phyloP scores from a whole-genome alignment of 2,888 invertebrate species.

The Lymantria monacha region DNA sequence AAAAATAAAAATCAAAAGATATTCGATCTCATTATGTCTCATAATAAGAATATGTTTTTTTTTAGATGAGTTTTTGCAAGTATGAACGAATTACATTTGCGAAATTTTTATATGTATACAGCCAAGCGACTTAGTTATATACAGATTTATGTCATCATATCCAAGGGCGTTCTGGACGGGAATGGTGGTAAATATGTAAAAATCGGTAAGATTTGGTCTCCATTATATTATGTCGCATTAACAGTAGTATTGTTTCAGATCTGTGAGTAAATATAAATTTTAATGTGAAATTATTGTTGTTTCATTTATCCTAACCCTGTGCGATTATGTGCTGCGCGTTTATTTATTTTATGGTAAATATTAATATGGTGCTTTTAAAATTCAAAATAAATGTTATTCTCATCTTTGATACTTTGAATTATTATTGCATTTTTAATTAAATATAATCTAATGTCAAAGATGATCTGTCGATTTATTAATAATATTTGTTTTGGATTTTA shows the following conservation, averaged over 20 bases:
- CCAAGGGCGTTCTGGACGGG: slow-evolving; percentile 24
- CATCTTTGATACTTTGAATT: too few species aligned
- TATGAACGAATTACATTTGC: slow-evolving; percentile 39
- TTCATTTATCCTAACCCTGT: slow-evolving; percentile 58
- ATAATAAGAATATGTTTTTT: not conserved
- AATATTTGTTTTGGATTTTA: too few species aligned
- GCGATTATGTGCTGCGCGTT: slow-evolving; percentile 45
- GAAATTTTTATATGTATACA: slow-evolving; percentile 42
- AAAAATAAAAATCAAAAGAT: not conserved
- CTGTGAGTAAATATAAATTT: slow-evolving; percentile 80
- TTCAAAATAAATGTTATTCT: not conserved
- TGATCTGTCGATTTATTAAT: too few species aligned
- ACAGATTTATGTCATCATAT: slow-evolving; percentile 30
- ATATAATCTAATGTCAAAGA: too few species aligned
- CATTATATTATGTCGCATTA: slow-evolving; percentile 39
- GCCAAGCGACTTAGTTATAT: slow-evolving; percentile 43
- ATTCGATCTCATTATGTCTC: not conserved
- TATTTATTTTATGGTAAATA: not conserved
- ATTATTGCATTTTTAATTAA: too few species aligned
- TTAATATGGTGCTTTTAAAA: not conserved
- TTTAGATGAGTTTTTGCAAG: not conserved
- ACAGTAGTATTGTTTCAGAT: slow-evolving; percentile 67
- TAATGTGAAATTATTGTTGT: slow-evolving; percentile 76
- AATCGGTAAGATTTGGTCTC: not conserved
- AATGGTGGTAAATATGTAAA: slow-evolving; percentile 16